Evolutionary conservation across 1,140 invertebrate species (phyloP).

Genomic region (Pseudomyrmex flavicornis): DNA sequence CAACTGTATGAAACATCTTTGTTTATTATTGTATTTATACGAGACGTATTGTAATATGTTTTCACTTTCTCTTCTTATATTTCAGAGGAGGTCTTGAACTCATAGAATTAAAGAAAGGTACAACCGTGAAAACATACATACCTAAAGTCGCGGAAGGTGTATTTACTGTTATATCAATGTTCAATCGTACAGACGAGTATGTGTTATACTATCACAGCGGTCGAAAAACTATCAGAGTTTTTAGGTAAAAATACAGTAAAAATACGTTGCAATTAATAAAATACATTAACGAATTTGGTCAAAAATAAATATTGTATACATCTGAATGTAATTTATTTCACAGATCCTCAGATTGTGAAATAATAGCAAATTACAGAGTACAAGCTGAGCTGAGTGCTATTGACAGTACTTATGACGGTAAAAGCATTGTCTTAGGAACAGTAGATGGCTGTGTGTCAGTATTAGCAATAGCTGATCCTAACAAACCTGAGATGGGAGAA

Average conservation of each 20-base stretch:
- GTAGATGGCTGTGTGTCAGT: slow-evolving; percentile 97
- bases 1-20: neutral
- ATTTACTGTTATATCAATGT: slow-evolving; percentile 97
- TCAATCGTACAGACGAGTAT: slow-evolving; percentile 97
- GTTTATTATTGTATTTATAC: no score
- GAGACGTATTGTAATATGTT: neutral
- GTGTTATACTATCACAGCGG: slow-evolving; percentile 98
- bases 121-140: slow-evolving; percentile 93
- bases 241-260: slow-evolving; percentile 88
- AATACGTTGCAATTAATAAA: neutral
- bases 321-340: slow-evolving; percentile 1
- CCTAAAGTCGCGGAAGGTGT: slow-evolving; percentile 98
- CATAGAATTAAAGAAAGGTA: slow-evolving; percentile 94
- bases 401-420: slow-evolving; percentile 93
- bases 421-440: slow-evolving; percentile 93
- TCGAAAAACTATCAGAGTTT: slow-evolving; percentile 95
- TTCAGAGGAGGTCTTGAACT: slow-evolving; percentile 95
- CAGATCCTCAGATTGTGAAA: slow-evolving; percentile 93
- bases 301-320: neutral
- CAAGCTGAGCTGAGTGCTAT: slow-evolving; percentile 96
- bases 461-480: slow-evolving; percentile 95
- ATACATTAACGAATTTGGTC: neutral
- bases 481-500: slow-evolving; percentile 87
- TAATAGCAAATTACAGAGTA: slow-evolving; percentile 96
- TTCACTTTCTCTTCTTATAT: slow-evolving; percentile 58